phyloP scores from a whole-genome alignment of 2,888 invertebrate genomes.

The Conchocele bisecta region DNA sequence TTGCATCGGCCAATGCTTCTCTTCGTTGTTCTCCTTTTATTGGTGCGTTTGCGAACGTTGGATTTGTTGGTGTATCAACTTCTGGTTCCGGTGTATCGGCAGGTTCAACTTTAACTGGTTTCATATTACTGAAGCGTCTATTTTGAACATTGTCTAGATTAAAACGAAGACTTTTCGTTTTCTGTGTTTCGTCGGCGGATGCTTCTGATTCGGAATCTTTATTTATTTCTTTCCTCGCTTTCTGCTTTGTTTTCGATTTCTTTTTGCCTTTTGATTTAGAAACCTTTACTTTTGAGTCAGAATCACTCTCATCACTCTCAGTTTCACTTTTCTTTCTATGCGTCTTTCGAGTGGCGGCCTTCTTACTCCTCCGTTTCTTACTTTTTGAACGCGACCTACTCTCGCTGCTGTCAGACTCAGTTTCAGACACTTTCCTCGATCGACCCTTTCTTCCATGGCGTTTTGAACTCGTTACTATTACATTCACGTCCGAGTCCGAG shows the following conservation, averaged over 20 bases:
- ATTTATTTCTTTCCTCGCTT: background rate
- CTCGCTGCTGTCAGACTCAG: slow-evolving; percentile 11
- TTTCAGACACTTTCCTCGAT: slow-evolving; percentile 20
- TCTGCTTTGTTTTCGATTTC: slow-evolving; percentile 13
- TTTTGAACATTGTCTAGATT: slow-evolving; percentile 24
- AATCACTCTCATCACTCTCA: slow-evolving; percentile 11
- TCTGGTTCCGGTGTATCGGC: slow-evolving; percentile 2
- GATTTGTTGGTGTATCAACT: background rate
- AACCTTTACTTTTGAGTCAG: slow-evolving; percentile 4
- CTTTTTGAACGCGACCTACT: slow-evolving; percentile 17
- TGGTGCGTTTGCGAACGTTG: background rate
- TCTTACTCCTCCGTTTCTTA: background rate
- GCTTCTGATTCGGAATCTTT: too few relatives aligned
- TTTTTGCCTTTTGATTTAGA: slow-evolving; percentile 6
- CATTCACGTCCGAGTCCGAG: slow-evolving; percentile 51
- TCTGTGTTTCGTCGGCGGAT: background rate
- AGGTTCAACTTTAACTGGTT: background rate
- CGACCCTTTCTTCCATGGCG: background rate
- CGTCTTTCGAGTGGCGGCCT: background rate
- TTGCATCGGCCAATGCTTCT: background rate
- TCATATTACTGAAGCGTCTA: slow-evolving; percentile 8
- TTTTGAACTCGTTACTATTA: slow-evolving; percentile 32
- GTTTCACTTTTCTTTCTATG: slow-evolving; percentile 6
- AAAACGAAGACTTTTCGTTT: slow-evolving; percentile 47
- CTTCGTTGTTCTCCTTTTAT: background rate